Conservation (phyloP, 2,113 vertebrate species). For the Verasper variegatus region DNA sequence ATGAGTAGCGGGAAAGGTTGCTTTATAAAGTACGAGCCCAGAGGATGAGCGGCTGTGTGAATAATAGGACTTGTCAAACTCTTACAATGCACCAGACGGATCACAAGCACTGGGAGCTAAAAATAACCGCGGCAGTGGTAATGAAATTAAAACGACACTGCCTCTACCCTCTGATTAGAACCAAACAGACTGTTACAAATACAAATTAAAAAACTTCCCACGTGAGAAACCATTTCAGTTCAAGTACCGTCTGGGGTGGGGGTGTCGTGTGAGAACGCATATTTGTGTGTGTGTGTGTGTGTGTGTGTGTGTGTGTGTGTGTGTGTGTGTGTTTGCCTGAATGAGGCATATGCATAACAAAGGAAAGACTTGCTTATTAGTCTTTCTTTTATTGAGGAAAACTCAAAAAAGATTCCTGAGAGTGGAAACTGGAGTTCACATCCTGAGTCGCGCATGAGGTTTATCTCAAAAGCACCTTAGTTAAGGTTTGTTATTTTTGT, state of each 20-base stretch:
- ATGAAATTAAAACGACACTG: conserved; percentile 66
- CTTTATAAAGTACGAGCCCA: conserved; percentile 61
- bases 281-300: background rate
- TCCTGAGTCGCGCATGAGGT: background rate
- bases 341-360: background rate
- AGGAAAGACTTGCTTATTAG: background rate
- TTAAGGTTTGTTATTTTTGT: background rate
- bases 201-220: conserved; percentile 52
- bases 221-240: conserved; percentile 35
- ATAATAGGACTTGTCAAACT: conserved; percentile 74
- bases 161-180: conserved; percentile 58
- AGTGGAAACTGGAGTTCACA: background rate
- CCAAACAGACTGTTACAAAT: conserved; percentile 61
- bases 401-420: too few species aligned
- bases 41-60: conserved; percentile 64
- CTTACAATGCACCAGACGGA: conserved; percentile 67
- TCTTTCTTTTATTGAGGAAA: too few species aligned
- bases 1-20: conserved; percentile 54
- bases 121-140: conserved; percentile 66
- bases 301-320: background rate
- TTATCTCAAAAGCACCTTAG: background rate
- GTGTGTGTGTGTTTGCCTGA: too few species aligned
- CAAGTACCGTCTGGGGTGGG: background rate
- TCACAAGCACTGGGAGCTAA: conserved; percentile 63
- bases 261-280: background rate